Base-by-base conservation (phyloP, 2,888 invertebrate species). In the Rotaria magnacalcarata region DNA sequence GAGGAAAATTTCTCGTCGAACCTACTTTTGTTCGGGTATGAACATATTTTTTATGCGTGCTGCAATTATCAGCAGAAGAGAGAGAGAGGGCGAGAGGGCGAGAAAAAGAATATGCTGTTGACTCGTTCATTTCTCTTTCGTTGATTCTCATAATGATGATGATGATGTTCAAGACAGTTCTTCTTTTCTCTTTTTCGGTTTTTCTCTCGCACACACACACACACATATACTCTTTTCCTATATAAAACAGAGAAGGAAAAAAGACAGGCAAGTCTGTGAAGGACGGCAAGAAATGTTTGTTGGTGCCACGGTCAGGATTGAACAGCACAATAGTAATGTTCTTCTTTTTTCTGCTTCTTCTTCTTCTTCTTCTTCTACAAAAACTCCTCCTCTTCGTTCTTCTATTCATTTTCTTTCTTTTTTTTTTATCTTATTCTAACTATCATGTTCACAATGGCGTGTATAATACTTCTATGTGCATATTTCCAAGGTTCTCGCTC, bases 381-480 rank as follows among this genome's bases (percentile, higher is more conserved):
- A 67, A 54, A 24, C 43, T 43, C 41, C 80, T 47, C 16, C 16
- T 47, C n/a, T 11, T 43, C 10, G 10, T 80, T 43, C 19, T 80
- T n/a, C 75, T 80, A 43, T 80, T 43, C n/a, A 47, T 43, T 50
- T 50, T 14, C 7, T 54, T 54, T 54, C 21, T 50, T 50, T 14
- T 2, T 54, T 54, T 54, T 54, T 54, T 54, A 21, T 54, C n/a
- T 47, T 80, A 11, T 43, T 43, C 47, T 80, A 47, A 21, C n/a
- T 24, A 43, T 80, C 47, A 43, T 80, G 80, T 47, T 43, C 80
- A 80, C 80, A 80, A 67, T 80, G n/a, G 80, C 80, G 80, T 80
- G 80, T 80, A 80, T 80, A 80, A 80, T 80, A 21, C 47, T 80
- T 80, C 80, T 80, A 80, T 80, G 80, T 80, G 80, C 80, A 80